Evolutionary conservation across 2,797 vertebrate genomes (phyloP).

Genomic region (Pangasius sanitwongsei): DNA sequence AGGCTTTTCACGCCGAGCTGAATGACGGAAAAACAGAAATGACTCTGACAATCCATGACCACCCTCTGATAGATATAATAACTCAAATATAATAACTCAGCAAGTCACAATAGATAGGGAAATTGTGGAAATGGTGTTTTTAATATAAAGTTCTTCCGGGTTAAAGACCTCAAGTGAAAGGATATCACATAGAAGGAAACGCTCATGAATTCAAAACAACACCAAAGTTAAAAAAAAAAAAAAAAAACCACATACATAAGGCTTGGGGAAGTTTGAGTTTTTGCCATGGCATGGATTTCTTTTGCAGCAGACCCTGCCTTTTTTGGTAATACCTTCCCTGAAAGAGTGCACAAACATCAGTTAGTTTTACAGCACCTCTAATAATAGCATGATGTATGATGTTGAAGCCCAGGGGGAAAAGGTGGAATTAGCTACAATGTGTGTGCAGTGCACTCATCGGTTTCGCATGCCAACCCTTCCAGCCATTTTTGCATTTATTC

Average conservation of each 20-base stretch:
- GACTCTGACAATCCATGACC: neutral
- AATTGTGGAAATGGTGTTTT: conserved; percentile 49
- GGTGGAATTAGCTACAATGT: neutral
- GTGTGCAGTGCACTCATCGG: neutral
- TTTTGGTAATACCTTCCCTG: conserved; percentile 14
- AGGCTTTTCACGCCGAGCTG: neutral
- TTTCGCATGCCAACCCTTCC: neutral
- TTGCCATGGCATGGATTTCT: neutral
- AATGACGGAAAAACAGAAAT: conserved; percentile 11
- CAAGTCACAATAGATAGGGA: conserved; percentile 63
- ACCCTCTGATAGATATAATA: conserved; percentile 52
- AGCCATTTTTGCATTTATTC: neutral
- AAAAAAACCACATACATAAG: neutral
- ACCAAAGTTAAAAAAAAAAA: neutral
- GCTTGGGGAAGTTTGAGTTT: neutral
- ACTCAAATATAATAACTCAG: conserved; percentile 54
- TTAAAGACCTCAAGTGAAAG: conserved; percentile 26
- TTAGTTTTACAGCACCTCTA: conserved; percentile 6
- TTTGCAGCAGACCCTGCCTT: neutral
- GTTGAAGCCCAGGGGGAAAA: neutral
- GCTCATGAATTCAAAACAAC: conserved; percentile 38
- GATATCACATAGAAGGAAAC: neutral
- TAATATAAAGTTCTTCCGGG: conserved; percentile 39
- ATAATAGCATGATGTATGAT: conserved; percentile 18
- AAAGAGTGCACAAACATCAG: neutral